phyloP scores from a whole-genome alignment of 2,888 invertebrate genomes.

The Eupithecia abbreviata region DNA sequence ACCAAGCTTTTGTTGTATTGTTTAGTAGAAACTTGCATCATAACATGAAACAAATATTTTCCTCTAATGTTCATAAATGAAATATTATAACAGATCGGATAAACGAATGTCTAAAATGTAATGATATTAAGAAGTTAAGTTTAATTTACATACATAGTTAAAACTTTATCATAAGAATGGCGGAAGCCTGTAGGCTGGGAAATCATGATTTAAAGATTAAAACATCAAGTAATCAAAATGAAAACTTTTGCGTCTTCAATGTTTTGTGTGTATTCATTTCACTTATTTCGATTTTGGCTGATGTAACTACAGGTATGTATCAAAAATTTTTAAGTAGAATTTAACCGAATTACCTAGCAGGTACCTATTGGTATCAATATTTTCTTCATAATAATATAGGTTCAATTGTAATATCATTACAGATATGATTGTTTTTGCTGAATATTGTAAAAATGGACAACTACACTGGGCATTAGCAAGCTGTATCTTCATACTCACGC shows the following conservation, averaged over 20 bases:
- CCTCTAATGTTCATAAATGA: background rate
- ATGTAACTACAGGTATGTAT: constrained; percentile 83
- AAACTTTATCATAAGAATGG: constrained; percentile 60
- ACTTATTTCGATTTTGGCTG: constrained; percentile 83
- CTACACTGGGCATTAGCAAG: constrained; percentile 83
- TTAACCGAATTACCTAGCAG: background rate
- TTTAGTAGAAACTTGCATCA: constrained; percentile 28
- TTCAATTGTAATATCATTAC: constrained; percentile 48
- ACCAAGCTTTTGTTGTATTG: constrained; percentile 36
- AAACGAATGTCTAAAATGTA: constrained; percentile 36
- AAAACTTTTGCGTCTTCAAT: constrained; percentile 79
- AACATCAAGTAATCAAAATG: constrained; percentile 67
- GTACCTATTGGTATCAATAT: background rate
- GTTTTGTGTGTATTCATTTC: constrained; percentile 83
- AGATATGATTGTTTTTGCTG: constrained; percentile 83
- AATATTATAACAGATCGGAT: constrained; percentile 11
- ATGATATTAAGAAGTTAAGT: constrained; percentile 16
- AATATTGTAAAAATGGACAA: constrained; percentile 83
- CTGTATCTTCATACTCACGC: constrained; percentile 79
- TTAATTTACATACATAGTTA: constrained; percentile 3
- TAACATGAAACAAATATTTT: constrained; percentile 39
- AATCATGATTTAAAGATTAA: constrained; percentile 65
- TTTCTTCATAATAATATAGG: background rate
- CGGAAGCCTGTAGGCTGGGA: constrained; percentile 75
- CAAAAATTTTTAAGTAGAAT: background rate